Evolutionary conservation across 2,113 vertebrate species (phyloP).

Genomic region (Spilogale gracilis): DNA sequence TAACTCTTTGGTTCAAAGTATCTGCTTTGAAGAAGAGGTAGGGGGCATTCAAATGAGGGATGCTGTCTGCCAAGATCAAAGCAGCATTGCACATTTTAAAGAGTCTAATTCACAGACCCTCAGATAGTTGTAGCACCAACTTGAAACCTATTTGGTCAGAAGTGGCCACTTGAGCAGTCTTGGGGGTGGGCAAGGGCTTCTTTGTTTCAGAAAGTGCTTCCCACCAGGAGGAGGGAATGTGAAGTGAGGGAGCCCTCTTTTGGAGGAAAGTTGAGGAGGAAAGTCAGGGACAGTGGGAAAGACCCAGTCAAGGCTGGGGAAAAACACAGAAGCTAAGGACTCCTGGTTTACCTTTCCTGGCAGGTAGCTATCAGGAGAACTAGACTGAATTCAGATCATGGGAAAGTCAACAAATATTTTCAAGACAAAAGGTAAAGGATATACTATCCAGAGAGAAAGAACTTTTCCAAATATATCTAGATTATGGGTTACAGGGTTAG

Average conservation of each 20-base stretch:
- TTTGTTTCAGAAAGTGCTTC: slow-evolving; percentile 49
- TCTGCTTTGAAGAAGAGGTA: slow-evolving; percentile 76
- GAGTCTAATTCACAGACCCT: slow-evolving; percentile 67
- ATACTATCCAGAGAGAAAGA: not conserved
- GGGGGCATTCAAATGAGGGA: slow-evolving; percentile 81
- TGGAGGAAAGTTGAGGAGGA: slow-evolving; percentile 57
- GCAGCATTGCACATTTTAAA: slow-evolving; percentile 62
- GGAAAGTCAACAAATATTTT: not conserved
- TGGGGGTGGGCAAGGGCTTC: slow-evolving; percentile 39
- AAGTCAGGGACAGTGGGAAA: not conserved
- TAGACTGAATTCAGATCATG: not conserved
- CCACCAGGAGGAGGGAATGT: not conserved
- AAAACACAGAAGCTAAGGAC: not conserved
- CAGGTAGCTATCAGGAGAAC: not conserved
- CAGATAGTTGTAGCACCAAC: not conserved
- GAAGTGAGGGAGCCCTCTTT: slow-evolving; percentile 69
- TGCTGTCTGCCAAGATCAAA: slow-evolving; percentile 78
- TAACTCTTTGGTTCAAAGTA: slow-evolving; percentile 79
- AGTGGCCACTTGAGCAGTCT: slow-evolving; percentile 64
- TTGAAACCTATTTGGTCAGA: not conserved
- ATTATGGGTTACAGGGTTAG: not conserved
- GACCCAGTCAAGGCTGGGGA: not conserved
- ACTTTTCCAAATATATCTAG: not conserved
- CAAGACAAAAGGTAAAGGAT: not conserved
- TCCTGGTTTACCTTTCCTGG: not conserved